Evolutionary conservation across 2,888 invertebrate genomes (phyloP).

Genomic region (Plagodis pulveraria): DNA sequence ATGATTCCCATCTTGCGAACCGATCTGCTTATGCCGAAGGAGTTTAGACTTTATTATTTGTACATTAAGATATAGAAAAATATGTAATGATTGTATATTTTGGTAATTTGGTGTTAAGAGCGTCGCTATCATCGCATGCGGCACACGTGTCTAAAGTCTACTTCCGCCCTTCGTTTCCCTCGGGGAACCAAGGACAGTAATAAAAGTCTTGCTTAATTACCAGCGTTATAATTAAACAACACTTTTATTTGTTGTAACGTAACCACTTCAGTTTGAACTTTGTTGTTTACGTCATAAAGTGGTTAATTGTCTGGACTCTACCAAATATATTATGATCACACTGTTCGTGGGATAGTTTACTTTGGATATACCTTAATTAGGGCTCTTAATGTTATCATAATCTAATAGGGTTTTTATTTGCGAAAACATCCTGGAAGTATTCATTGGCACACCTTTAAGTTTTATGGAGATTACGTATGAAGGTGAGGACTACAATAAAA

Average conservation of each 20-base stretch:
- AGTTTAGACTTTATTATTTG: slow-evolving; percentile 35
- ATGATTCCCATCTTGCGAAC: slow-evolving; percentile 45
- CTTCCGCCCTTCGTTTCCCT: slow-evolving; percentile 76
- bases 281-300: slow-evolving; percentile 29
- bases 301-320: slow-evolving; percentile 10
- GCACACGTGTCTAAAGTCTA: slow-evolving; percentile 71
- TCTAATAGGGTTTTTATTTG: slow-evolving; percentile 23
- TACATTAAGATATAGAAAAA: slow-evolving; percentile 31
- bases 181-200: slow-evolving; percentile 68
- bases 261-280: slow-evolving; percentile 35
- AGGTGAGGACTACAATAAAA: not conserved
- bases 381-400: slow-evolving; percentile 26
- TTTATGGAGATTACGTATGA: not conserved
- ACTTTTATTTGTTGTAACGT: slow-evolving; percentile 47
- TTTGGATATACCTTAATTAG: slow-evolving; percentile 26
- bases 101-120: slow-evolving; percentile 41
- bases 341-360: slow-evolving; percentile 31
- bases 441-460: not conserved
- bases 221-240: slow-evolving; percentile 57
- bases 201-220: slow-evolving; percentile 72
- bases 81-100: slow-evolving; percentile 36
- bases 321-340: slow-evolving; percentile 8
- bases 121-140: slow-evolving; percentile 71
- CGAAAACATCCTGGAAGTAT: slow-evolving; percentile 19
- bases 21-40: slow-evolving; percentile 16